Percentiles rank a stretch among this genome's conserved stretches.
Conservation (phyloP, 2,888 invertebrate genomes). For the Cheilosia scutellata region DNA sequence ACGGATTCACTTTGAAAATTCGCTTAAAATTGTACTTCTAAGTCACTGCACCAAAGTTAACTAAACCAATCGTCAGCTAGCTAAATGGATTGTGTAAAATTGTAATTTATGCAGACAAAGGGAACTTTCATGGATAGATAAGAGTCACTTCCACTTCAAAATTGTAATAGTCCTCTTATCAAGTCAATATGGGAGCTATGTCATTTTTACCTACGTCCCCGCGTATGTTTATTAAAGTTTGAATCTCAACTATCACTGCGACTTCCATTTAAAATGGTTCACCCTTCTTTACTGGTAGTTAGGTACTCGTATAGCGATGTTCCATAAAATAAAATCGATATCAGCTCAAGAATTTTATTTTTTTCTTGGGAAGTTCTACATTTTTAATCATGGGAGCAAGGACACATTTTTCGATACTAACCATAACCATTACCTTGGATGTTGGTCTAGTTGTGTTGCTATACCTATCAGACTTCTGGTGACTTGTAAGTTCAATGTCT, state of each 20-base stretch:
- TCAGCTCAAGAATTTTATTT: conserved; percentile 7
- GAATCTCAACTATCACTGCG: not conserved
- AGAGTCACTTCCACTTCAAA: conserved; percentile 56
- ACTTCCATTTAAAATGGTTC: not conserved
- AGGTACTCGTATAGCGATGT: not conserved
- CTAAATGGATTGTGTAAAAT: conserved; percentile 17
- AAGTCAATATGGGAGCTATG: conserved; percentile 30
- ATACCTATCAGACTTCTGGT: not conserved
- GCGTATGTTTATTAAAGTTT: conserved; percentile 29
- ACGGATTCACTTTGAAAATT: conserved; percentile 3
- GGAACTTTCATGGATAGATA: conserved; percentile 41
- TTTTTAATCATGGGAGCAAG: conserved; percentile 65
- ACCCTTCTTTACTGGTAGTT: not conserved
- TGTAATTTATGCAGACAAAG: conserved; percentile 55
- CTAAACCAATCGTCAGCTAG: conserved; percentile 21
- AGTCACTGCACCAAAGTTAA: conserved; percentile 5
- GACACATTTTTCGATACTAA: conserved; percentile 35
- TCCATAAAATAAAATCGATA: conserved; percentile 50
- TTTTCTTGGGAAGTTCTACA: conserved; percentile 29
- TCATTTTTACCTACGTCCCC: not conserved
- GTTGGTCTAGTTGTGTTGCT: not conserved
- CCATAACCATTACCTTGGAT: not conserved
- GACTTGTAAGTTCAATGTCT: conserved; percentile 7
- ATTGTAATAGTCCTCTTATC: conserved; percentile 53
- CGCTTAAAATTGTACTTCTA: conserved; percentile 7